Conservation (phyloP, 2,113 vertebrate genomes). For the Scolopax mira region DNA sequence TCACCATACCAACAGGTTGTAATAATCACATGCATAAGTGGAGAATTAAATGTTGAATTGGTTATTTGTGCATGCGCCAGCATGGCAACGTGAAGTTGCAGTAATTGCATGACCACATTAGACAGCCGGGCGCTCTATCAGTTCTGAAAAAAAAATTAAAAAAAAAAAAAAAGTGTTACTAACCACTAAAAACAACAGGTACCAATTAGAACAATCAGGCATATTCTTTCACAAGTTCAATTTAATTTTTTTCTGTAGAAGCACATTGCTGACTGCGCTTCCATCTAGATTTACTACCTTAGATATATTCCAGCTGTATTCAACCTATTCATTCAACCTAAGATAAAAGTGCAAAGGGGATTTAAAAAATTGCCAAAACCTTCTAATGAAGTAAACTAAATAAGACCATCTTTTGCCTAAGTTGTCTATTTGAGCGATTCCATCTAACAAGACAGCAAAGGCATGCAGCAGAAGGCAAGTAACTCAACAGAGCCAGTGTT, state of each 20-base stretch:
- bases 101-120: background rate
- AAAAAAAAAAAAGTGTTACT: background rate
- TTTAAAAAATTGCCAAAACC: background rate
- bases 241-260: background rate
- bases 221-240: background rate
- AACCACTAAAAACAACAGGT: background rate
- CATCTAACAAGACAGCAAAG: background rate
- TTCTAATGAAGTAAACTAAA: background rate
- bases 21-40: background rate
- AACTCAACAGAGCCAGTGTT: background rate
- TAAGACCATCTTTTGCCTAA: background rate
- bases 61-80: background rate
- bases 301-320: background rate
- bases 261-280: background rate
- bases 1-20: background rate
- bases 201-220: background rate
- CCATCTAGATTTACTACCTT: background rate
- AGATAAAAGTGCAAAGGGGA: background rate
- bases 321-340: background rate
- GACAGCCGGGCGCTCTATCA: background rate
- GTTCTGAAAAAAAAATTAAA: background rate
- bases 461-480: background rate
- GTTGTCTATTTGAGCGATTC: background rate
- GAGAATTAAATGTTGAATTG: background rate
- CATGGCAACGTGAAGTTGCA: background rate